Percentiles rank a stretch among this genome's conserved stretches.
phyloP scores from a whole-genome alignment of 2,888 invertebrate species.

The Andrena bicolor region DNA sequence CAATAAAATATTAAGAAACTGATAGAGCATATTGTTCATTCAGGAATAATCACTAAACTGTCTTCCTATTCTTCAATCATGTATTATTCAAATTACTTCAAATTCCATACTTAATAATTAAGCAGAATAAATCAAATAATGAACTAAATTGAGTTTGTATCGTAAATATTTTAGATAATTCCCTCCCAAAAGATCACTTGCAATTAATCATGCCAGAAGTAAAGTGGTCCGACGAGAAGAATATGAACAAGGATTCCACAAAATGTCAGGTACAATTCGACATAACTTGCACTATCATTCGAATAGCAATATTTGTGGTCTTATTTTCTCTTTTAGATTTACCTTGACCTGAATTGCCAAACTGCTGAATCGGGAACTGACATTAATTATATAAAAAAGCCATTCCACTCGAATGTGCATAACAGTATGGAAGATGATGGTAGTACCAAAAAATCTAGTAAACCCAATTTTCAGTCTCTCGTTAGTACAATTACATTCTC shows the following conservation, averaged over 20 bases:
- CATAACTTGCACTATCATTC: not conserved
- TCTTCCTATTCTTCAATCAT: not conserved
- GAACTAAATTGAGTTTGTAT: not conserved
- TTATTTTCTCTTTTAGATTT: constrained; percentile 53
- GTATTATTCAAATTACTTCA: not conserved
- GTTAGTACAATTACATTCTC: constrained; percentile 18
- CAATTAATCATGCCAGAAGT: constrained; percentile 16
- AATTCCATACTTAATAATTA: not conserved
- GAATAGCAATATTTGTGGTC: not conserved
- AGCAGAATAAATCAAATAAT: not conserved
- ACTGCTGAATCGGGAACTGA: constrained; percentile 14
- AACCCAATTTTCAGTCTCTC: not conserved
- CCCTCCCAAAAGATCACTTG: not conserved
- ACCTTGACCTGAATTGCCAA: constrained; percentile 60
- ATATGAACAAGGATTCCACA: constrained; percentile 5
- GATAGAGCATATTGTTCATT: not conserved
- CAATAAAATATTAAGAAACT: too few relatives aligned
- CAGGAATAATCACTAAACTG: not conserved
- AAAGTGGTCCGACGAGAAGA: not conserved
- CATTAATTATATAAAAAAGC: not conserved
- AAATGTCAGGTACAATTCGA: constrained; percentile 58
- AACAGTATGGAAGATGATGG: not conserved
- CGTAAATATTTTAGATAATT: constrained; percentile 39
- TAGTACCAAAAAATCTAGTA: not conserved
- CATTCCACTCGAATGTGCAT: not conserved